Base-by-base conservation (phyloP, 2,113 vertebrate species). In the Gavialis gangeticus region DNA sequence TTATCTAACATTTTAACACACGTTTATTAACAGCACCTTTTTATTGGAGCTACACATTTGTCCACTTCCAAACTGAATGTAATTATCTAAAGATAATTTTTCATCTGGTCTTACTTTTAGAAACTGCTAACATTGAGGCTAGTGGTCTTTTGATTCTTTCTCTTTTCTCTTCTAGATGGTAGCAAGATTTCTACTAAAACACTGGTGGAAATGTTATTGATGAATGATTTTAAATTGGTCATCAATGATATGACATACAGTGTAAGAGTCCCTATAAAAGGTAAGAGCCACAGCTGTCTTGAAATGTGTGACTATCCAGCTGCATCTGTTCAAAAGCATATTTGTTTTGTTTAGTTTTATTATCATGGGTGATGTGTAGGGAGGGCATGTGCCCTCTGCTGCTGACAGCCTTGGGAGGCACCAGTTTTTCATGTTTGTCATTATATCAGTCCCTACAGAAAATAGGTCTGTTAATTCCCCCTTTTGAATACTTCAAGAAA, bases 201-300 rank as follows among this genome's bases (percentile, higher is more conserved):
- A 1, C 95, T 98, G 57, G 97, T 99, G 93, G 98, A 98, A 57
- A 22, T 98, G 88, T 97, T 99, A 92, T 58, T 99, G 91, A 98
- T 95, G 94, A 98, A 98, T 88, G 98, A 99, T 95, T 99, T 99
- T 79, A 98, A 98, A 88, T 98, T 99, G 66, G 84, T 98, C 91
- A 98, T 99, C 94, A 99, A 99, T 85, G 77, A 97, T 37, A 71
- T 79, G 12, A 96, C 97, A 2, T 98, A 99, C 85, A 95, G 93
- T 1, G 97, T 99, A 54, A 93, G 83, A 56, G 82, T 98, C 60
- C 98, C 98, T 37, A 92, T 96, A 21, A 98, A 93, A 97, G 99
- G 99, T 99, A 98, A 92, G 89, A 88, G 56, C 1, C 14, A 6
- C 46, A 66, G 22, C 46, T 62, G 2, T 34, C 27, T 88, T 84